phyloP scores from a whole-genome alignment of 2,797 vertebrate genomes.

The Hydrocynus forskahlii region DNA sequence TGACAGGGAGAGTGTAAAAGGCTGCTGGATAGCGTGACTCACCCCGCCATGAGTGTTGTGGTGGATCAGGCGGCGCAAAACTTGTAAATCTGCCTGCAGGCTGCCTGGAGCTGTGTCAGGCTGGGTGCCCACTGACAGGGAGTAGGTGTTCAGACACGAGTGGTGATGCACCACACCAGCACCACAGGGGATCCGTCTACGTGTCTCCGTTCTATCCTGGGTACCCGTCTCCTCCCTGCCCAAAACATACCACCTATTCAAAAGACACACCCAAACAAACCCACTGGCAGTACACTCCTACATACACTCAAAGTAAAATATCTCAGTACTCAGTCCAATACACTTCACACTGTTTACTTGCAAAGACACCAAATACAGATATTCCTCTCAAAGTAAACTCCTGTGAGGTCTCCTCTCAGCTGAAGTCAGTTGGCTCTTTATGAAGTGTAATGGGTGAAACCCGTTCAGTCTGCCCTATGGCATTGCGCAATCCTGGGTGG shows the following conservation, averaged over 20 bases:
- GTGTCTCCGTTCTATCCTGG: slow-evolving; percentile 69
- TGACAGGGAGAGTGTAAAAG: not conserved
- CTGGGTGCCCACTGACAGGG: slow-evolving; percentile 78
- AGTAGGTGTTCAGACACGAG: slow-evolving; percentile 83
- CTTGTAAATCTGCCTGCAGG: slow-evolving; percentile 77
- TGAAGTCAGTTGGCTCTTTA: slow-evolving; percentile 13
- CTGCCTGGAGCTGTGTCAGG: slow-evolving; percentile 64
- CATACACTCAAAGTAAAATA: slow-evolving; percentile 3
- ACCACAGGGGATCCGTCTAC: slow-evolving; percentile 73
- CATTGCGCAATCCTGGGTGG: slow-evolving; percentile 76
- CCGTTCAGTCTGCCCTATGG: slow-evolving; percentile 21
- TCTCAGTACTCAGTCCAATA: not conserved
- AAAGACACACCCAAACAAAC: slow-evolving; percentile 37
- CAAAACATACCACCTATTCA: slow-evolving; percentile 42
- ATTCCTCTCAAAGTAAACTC: not conserved
- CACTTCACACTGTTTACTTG: not conserved
- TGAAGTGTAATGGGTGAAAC: slow-evolving; percentile 34
- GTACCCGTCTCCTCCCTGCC: slow-evolving; percentile 70
- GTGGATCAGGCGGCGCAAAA: slow-evolving; percentile 76
- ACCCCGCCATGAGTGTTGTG: slow-evolving; percentile 73
- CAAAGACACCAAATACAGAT: not conserved
- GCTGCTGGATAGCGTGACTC: slow-evolving; percentile 42
- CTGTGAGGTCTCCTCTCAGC: not conserved
- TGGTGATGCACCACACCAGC: slow-evolving; percentile 82
- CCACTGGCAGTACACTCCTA: not conserved